Evolutionary conservation across 2,888 invertebrate genomes (phyloP).

Genomic region (Seira sanloemensis): DNA sequence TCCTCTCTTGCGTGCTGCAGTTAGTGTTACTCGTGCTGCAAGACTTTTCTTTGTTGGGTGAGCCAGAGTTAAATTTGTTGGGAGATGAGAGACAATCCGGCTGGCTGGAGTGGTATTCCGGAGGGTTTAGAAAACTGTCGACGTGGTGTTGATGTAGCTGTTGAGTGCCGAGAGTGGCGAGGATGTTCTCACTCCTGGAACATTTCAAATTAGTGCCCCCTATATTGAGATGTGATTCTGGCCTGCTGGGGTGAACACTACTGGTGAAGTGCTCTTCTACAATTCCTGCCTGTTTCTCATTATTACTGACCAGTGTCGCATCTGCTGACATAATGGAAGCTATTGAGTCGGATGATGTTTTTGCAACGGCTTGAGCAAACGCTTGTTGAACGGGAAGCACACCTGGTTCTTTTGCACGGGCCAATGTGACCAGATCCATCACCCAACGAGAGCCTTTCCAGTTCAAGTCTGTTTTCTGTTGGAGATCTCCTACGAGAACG

Average conservation of each 20-base stretch:
- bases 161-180: slow-evolving; percentile 70
- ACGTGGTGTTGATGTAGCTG: slow-evolving; percentile 75
- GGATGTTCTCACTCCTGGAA: slow-evolving; percentile 67
- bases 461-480: slow-evolving; percentile 88
- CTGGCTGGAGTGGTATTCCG: slow-evolving; percentile 52
- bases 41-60: slow-evolving; percentile 31
- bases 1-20: not conserved
- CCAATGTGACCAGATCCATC: slow-evolving; percentile 95
- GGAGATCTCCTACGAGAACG: slow-evolving; percentile 88
- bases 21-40: slow-evolving; percentile 12
- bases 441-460: slow-evolving; percentile 98
- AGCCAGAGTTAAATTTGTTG: slow-evolving; percentile 34
- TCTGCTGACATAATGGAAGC: slow-evolving; percentile 64
- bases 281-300: slow-evolving; percentile 41
- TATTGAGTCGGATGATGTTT: slow-evolving; percentile 63
- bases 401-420: slow-evolving; percentile 83
- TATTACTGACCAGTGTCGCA: slow-evolving; percentile 54
- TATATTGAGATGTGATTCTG: slow-evolving; percentile 77
- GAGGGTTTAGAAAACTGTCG: slow-evolving; percentile 63
- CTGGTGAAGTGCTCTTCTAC: slow-evolving; percentile 62
- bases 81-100: slow-evolving; percentile 50
- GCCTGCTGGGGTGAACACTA: slow-evolving; percentile 54
- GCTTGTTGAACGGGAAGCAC: slow-evolving; percentile 75
- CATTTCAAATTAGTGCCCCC: slow-evolving; percentile 76
- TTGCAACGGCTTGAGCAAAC: slow-evolving; percentile 56